Base-by-base conservation (phyloP, 2,888 invertebrate species). In the Drosophila birchii region DNA sequence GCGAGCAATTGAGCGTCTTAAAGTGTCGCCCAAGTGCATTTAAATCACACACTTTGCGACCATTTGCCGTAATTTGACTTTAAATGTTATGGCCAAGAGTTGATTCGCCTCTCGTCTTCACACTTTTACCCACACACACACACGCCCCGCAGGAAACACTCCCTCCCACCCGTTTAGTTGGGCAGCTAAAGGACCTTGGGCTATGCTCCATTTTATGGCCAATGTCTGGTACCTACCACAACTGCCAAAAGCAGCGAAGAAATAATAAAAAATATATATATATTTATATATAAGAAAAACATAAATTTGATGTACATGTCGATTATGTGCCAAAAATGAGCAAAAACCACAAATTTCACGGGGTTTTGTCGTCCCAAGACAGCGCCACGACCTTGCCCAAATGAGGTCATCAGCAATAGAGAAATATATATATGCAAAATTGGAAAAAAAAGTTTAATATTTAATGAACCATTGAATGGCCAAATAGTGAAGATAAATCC, bases 21-120 rank as follows among this genome's bases (percentile, higher is more conserved):
- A 88, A 87, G 86, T 89, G 83, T 78, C 88, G 80, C 88, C 79
- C 80, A 89, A 91, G 90, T 86, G 90, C 89, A 86, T 90, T 91
- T 90, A 90, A 90, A 90, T 90, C 88, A 84, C 90, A 91, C 91
- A 90, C 91, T 90, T 90, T 85, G 84, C 85, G 84, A 80, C 91
- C 88, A 88, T 90, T 91, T 81, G 82, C 79, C 78, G 86, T 86
- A 84, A 91, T 90, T 91, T 90, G 90, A 83, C 81, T 88, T 86
- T 86, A 88, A 90, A 86, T 89, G 90, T 89, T 89, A 86, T 89
- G 89, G 76, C 76, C 75, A 62, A 66, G 62, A 76, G 72, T 76
- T 72, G 77, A 62, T 71, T 72, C 71, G 61, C 54, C 45, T 18
- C 23, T 26, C 51, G 34, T 32, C 74, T 36, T 43, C 38, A 20